These are phyloP conservation scores for Gymnorhina tibicen DNA, from an alignment of 2,113 vertebrate species.

Conservation along the genomic window DNA sequence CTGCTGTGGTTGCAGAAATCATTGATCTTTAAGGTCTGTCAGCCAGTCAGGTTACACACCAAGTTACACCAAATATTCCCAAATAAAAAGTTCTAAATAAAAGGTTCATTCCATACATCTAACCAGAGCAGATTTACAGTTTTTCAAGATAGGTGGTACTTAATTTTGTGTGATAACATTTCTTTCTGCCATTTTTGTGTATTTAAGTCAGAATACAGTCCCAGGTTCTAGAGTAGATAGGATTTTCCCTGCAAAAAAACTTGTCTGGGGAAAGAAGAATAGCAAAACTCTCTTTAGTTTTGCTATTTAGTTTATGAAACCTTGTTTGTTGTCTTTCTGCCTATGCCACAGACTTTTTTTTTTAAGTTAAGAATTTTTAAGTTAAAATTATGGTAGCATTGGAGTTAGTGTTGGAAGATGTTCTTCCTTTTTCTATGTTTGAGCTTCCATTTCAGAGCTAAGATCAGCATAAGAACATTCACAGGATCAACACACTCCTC, in stretches of 20 bases:
- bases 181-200: neutral
- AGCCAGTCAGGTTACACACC: neutral
- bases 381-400: neutral
- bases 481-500: neutral
- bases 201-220: neutral
- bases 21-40: neutral
- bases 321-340: neutral
- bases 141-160: neutral
- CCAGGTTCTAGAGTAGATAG: neutral
- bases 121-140: neutral
- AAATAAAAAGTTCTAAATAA: neutral
- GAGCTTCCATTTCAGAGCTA: neutral
- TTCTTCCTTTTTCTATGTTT: neutral
- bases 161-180: neutral
- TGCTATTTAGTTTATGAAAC: neutral
- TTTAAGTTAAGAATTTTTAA: neutral
- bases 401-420: neutral
- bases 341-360: neutral
- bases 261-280: neutral
- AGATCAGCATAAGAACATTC: neutral
- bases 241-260: neutral
- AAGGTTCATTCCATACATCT: neutral
- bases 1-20: neutral
- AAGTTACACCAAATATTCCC: neutral
- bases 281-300: neutral